phyloP scores from a whole-genome alignment of 2,797 vertebrate species.

The Cyprinodon diabolis region DNA sequence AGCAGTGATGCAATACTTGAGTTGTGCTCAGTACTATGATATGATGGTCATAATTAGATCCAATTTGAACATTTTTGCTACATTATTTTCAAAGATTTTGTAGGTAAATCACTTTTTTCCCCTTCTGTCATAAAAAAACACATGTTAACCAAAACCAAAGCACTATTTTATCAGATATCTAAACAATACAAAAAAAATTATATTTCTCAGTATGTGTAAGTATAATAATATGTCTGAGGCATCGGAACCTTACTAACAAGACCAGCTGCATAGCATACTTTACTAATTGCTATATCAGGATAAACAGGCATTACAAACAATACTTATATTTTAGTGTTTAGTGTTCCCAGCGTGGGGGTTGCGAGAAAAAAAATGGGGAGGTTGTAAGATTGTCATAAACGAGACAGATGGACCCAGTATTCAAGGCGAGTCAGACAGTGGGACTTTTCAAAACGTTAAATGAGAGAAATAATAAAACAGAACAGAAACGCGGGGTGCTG shows the following conservation, averaged over 20 bases:
- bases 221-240: neutral
- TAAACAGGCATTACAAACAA: neutral
- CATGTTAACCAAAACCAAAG: conserved; percentile 10
- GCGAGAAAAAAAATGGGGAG: no score
- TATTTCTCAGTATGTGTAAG: neutral
- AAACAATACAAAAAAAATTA: neutral
- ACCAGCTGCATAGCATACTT: neutral
- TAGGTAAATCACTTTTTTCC: neutral
- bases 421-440: no score
- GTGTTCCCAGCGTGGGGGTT: no score
- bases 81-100: neutral
- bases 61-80: neutral
- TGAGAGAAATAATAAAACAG: no score
- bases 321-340: neutral
- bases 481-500: no score
- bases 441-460: no score
- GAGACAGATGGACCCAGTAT: no score
- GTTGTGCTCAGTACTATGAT: neutral
- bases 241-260: conserved; percentile 4
- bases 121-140: neutral
- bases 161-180: conserved; percentile 2
- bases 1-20: conserved; percentile 43
- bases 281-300: neutral
- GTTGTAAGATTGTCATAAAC: no score
- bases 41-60: neutral